Evolutionary conservation across 92 coral and sea anemone genomes (phyloP).

Genomic region (Muricea muricata): DNA sequence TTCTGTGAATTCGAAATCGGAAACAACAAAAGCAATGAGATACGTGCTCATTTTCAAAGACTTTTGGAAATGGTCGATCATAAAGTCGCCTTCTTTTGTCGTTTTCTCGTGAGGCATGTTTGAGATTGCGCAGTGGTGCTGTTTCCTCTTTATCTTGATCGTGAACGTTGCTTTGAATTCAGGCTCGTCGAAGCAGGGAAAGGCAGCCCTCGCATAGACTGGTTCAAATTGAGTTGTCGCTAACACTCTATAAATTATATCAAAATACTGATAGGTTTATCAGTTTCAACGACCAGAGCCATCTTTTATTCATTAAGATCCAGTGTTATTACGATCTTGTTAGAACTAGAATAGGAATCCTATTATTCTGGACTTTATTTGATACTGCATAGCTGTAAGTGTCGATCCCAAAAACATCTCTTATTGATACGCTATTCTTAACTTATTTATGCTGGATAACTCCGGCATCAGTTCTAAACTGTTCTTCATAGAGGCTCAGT

Average conservation of each 20-base stretch:
- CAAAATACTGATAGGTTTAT: too few relatives aligned
- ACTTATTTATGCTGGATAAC: too few relatives aligned
- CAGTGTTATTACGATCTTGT: too few relatives aligned
- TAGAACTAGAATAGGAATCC: too few relatives aligned
- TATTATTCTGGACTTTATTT: too few relatives aligned
- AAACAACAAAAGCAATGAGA: constrained; percentile 87
- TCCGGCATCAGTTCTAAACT: too few relatives aligned
- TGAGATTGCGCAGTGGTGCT: constrained; percentile 66
- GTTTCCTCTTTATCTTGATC: constrained; percentile 69
- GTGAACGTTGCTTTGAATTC: constrained; percentile 82
- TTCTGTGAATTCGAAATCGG: constrained; percentile 74
- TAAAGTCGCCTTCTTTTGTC: constrained; percentile 51
- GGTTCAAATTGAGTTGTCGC: constrained; percentile 93
- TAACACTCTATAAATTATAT: constrained; percentile 56
- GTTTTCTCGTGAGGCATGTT: constrained; percentile 82
- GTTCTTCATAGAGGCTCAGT: too few relatives aligned
- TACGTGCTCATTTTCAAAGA: constrained; percentile 88
- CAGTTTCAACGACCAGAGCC: too few relatives aligned
- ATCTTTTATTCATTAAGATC: too few relatives aligned
- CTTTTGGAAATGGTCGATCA: constrained; percentile 62
- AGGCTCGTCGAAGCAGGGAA: constrained; percentile 97
- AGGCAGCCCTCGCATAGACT: constrained; percentile 83
- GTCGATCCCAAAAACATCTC: too few relatives aligned
- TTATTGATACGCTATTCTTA: too few relatives aligned
- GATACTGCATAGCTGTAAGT: too few relatives aligned